Base-by-base conservation (phyloP, 2,113 vertebrate species). In the Melanerpes aurifrons region DNA sequence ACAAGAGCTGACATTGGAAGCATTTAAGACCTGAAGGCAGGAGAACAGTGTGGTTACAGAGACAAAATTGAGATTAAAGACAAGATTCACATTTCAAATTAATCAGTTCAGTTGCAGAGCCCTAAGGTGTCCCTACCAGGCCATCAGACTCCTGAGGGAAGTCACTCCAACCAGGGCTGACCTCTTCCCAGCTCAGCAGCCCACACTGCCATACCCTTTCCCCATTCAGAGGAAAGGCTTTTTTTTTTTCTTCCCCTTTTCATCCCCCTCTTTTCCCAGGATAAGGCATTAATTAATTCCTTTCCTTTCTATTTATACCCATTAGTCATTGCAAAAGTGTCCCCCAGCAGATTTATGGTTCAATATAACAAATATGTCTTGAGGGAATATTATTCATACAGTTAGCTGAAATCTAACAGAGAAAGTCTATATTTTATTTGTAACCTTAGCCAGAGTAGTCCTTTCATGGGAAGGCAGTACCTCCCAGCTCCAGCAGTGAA, bases 221-320 rank as follows among this genome's bases (percentile, higher is more conserved):
- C 32, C 64, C 10, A 43, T 76, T 63, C 16, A 78, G 62, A n/a
- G 59, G 11, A 86, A 64, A 59, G 11, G 4, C n/a, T 75, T 86
- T 61, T 24, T 11, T 9, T 40, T 40, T 40, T 43, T 67, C 62
- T 58, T 35, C 8, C 11, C 28, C 32, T 75, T 86, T 61, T 24
- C 91, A 70, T 91, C 92, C 94, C 56, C 92, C 96, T 91, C 94
- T 90, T 95, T 97, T 97, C 97, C 72, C 76, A 96, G 72, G 43
- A 84, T 54, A 58, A 76, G 29, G 47, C 61, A 73, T 59, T 93
- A 91, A 91, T 82, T 91, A 85, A 87, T 47, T 78, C 71, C 83
- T 94, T 94, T 92, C 89, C 94, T 85, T 88, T 86, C 95, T 96
- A 96, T 97, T 96, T 95, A 94, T 96, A 92, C 40, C 63, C 48